Conservation (phyloP, 2,797 vertebrate genomes). For the Eurystomus glaucurus region DNA sequence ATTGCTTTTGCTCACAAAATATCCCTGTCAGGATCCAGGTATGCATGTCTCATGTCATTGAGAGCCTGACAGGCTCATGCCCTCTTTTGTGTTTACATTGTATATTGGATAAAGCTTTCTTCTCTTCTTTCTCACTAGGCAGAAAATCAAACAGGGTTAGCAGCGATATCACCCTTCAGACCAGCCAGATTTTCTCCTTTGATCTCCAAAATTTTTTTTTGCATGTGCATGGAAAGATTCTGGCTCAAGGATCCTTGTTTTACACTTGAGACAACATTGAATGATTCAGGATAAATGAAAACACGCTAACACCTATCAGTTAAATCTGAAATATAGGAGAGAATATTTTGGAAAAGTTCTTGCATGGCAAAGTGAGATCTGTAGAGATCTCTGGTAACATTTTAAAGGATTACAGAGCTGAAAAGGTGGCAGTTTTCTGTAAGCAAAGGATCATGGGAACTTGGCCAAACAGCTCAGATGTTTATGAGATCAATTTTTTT, state of each 20-base stretch:
- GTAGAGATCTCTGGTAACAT: constrained; percentile 3
- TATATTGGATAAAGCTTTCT: constrained; percentile 41
- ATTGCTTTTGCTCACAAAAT: constrained; percentile 66
- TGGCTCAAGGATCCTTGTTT: neutral
- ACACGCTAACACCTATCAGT: neutral
- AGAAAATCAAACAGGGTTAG: constrained; percentile 21
- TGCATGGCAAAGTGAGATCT: constrained; percentile 18
- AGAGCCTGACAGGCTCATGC: constrained; percentile 60
- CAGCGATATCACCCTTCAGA: constrained; percentile 26
- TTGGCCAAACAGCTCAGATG: constrained; percentile 2
- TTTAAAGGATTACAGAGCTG: constrained; percentile 22
- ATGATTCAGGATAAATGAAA: neutral
- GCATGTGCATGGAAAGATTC: neutral
- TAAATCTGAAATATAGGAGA: neutral
- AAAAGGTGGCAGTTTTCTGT: neutral
- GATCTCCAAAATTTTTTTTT: neutral
- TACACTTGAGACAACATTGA: neutral
- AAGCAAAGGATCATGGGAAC: neutral
- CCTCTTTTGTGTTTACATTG: constrained; percentile 31
- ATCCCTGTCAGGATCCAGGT: constrained; percentile 69
- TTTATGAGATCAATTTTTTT: neutral
- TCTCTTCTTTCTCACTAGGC: neutral
- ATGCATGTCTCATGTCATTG: constrained; percentile 58
- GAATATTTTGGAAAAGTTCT: constrained; percentile 9
- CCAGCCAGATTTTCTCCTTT: constrained; percentile 5